A percentile compares a stretch with the other conserved stretches of the same genome.
These are phyloP conservation scores for Sitta carolinensis DNA, from an alignment of 2,797 vertebrate genomes.

Conservation along the genomic window DNA sequence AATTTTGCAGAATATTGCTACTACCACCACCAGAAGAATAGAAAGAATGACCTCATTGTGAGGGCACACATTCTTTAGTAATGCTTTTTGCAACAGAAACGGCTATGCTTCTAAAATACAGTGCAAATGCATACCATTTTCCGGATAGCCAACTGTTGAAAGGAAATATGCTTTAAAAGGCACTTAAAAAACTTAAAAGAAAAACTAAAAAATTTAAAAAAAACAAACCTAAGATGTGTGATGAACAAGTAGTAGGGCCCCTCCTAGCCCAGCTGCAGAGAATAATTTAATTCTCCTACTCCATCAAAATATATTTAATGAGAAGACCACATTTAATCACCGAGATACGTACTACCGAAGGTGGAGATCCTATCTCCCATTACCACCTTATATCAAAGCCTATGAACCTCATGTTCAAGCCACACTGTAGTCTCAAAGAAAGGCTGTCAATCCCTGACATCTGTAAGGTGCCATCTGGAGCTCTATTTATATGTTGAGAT, in stretches of 20 bases:
- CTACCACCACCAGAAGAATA: background rate
- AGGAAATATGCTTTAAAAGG: background rate
- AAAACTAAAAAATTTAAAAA: background rate
- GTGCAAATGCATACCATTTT: background rate
- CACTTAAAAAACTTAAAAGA: background rate
- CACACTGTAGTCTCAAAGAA: background rate
- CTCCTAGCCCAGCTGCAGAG: background rate
- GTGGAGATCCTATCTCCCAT: background rate
- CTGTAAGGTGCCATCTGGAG: constrained; percentile 57
- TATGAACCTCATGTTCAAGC: background rate
- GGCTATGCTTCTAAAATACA: background rate
- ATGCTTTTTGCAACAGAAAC: background rate
- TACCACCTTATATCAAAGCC: background rate
- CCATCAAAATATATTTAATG: background rate
- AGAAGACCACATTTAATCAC: background rate
- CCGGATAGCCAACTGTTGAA: background rate
- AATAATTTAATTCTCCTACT: background rate
- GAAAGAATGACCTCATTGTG: background rate
- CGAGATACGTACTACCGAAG: background rate
- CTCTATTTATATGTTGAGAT: constrained; percentile 54
- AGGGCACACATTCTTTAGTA: background rate
- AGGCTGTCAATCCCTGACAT: constrained; percentile 43
- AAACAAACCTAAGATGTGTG: background rate
- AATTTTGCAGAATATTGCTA: background rate
- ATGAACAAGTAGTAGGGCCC: background rate